A percentile compares a stretch with the other conserved stretches of the same genome.
These are phyloP conservation scores for Arge pagana DNA, from an alignment of 2,888 invertebrate species.

Conservation along the genomic window DNA sequence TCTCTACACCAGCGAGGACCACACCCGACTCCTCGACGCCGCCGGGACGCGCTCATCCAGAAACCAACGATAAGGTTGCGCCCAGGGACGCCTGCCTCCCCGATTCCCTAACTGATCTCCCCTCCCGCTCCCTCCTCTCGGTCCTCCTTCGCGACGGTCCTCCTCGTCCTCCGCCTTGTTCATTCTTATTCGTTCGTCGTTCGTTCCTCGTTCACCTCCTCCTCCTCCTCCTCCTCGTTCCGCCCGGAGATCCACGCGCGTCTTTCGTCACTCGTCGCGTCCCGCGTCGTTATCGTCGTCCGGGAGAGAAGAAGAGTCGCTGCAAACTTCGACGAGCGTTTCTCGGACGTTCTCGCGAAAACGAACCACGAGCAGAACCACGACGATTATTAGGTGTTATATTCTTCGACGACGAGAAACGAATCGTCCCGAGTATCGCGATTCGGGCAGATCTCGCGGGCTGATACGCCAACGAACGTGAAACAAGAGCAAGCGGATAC, in stretches of 20 bases:
- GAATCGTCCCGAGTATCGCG: too few species aligned
- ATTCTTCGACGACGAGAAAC: too few species aligned
- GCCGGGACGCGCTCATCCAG: constrained; percentile 55
- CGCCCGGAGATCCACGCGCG: constrained; percentile 30
- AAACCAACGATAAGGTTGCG: constrained; percentile 57
- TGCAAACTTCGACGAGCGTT: too few species aligned
- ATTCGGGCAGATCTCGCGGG: too few species aligned
- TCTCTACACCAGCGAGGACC: constrained; percentile 35
- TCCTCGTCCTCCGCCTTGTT: constrained; percentile 23
- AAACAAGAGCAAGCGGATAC: too few species aligned
- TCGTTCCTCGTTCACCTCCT: constrained; percentile 25
- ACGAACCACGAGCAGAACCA: too few species aligned
- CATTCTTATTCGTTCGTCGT: constrained; percentile 19
- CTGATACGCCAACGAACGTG: too few species aligned
- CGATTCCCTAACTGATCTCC: constrained; percentile 25
- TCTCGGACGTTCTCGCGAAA: too few species aligned
- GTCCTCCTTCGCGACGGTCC: constrained; percentile 27
- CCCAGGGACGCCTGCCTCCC: constrained; percentile 46
- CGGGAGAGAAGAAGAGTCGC: too few species aligned
- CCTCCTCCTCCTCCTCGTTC: constrained; percentile 21
- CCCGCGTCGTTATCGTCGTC: constrained; percentile 24
- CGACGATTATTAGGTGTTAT: too few species aligned
- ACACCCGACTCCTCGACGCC: constrained; percentile 51
- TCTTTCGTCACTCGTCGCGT: constrained; percentile 21
- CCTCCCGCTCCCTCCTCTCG: constrained; percentile 21